phyloP scores from a whole-genome alignment of 2,888 invertebrate species.

The Xanthia togata region DNA sequence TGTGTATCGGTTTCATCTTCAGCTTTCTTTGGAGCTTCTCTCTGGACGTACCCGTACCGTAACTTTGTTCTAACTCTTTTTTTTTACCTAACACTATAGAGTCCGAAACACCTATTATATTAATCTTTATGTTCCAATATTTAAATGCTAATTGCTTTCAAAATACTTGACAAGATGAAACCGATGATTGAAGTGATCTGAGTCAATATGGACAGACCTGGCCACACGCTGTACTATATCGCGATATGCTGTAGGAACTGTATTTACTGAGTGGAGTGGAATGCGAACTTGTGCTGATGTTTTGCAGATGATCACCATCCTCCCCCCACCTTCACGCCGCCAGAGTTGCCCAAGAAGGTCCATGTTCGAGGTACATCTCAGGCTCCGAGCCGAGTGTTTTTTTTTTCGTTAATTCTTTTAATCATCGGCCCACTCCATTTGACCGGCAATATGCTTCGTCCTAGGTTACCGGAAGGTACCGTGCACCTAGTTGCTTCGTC shows the following conservation, averaged over 20 bases:
- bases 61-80: slow-evolving; percentile 48
- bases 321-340: slow-evolving; percentile 99
- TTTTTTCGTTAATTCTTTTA: slow-evolving; percentile 79
- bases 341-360: slow-evolving; percentile 99
- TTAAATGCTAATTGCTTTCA: slow-evolving; percentile 59
- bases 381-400: slow-evolving; percentile 87
- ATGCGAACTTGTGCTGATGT: slow-evolving; percentile 93
- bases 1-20: slow-evolving; percentile 78
- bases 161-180: slow-evolving; percentile 63
- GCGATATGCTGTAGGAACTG: slow-evolving; percentile 84
- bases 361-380: slow-evolving; percentile 97
- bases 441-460: slow-evolving; percentile 86
- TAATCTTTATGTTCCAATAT: slow-evolving; percentile 47
- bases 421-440: slow-evolving; percentile 87
- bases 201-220: slow-evolving; percentile 69
- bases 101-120: slow-evolving; percentile 36
- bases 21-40: slow-evolving; percentile 59
- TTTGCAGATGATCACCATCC: slow-evolving; percentile 99
- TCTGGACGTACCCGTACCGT: slow-evolving; percentile 46
- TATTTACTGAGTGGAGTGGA: slow-evolving; percentile 89
- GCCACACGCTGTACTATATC: slow-evolving; percentile 81
- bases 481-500: slow-evolving; percentile 89
- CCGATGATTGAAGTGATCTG: slow-evolving; percentile 65
- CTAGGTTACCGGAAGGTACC: slow-evolving; percentile 82
- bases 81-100: slow-evolving; percentile 40